Percentiles rank a stretch among this genome's conserved stretches.
These are phyloP conservation scores for Tachysurus fulvidraco DNA, from an alignment of 2,113 vertebrate genomes.

Conservation along the genomic window DNA sequence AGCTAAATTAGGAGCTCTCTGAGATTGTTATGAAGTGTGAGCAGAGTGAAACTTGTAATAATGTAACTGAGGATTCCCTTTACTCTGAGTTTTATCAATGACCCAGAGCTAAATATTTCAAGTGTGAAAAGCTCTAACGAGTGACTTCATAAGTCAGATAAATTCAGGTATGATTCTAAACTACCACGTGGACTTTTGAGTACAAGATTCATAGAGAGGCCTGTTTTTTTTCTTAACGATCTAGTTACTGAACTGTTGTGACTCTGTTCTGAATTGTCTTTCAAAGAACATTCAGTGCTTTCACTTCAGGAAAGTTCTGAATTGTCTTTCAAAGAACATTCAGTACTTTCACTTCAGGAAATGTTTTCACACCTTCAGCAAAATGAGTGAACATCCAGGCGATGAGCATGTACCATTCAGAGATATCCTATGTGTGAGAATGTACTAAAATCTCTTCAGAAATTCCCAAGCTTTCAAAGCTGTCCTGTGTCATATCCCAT, in stretches of 20 bases:
- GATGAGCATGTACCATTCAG: neutral
- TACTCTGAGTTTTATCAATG: no score
- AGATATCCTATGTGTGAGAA: neutral
- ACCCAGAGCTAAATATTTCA: no score
- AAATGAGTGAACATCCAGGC: neutral
- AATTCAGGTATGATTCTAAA: neutral
- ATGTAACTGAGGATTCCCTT: no score
- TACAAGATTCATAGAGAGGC: neutral
- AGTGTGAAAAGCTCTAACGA: no score
- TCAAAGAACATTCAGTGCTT: neutral
- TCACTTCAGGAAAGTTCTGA: neutral
- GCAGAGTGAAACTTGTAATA: no score
- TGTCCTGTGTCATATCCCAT: neutral
- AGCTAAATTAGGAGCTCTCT: no score
- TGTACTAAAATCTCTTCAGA: neutral
- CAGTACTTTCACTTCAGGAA: conserved; percentile 2
- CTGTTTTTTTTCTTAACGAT: neutral
- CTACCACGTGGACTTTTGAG: neutral
- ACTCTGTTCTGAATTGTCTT: neutral
- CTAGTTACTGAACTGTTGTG: neutral
- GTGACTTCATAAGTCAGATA: neutral
- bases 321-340: neutral
- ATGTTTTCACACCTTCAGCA: neutral
- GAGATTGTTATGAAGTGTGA: no score
- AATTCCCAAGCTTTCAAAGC: neutral